phyloP scores from a whole-genome alignment of 2,113 vertebrate species.

The Eurystomus gularis region DNA sequence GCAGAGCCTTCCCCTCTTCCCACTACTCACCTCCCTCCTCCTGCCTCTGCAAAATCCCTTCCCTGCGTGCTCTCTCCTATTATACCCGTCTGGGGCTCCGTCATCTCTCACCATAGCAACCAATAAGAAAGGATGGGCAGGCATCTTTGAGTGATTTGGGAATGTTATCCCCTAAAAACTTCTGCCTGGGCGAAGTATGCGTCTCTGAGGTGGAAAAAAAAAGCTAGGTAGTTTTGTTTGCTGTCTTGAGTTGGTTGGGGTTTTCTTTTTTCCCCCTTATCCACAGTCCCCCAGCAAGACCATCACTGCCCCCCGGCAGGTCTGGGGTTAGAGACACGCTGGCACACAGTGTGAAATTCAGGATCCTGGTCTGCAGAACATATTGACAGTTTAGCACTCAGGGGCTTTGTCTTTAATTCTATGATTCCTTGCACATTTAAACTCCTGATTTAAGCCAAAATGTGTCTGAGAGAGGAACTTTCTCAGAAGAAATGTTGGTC shows the following conservation, averaged over 20 bases:
- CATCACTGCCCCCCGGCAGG: neutral
- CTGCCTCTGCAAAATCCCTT: slow-evolving; percentile 15
- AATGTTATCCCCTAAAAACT: slow-evolving; percentile 14
- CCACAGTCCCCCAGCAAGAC: neutral
- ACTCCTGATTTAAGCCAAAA: neutral
- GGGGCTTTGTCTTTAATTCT: neutral
- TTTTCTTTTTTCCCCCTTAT: neutral
- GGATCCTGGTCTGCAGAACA: neutral
- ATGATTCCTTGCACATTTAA: neutral
- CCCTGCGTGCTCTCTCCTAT: neutral
- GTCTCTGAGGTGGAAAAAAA: neutral
- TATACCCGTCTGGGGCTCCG: slow-evolving; percentile 34
- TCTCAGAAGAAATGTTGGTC: neutral
- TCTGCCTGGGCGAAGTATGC: neutral
- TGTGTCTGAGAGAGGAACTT: neutral
- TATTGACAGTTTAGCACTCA: neutral
- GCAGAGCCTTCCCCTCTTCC: neutral
- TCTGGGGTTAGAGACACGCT: neutral
- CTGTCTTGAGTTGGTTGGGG: neutral
- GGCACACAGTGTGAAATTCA: neutral
- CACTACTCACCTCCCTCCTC: neutral
- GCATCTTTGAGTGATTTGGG: neutral
- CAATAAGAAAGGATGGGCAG: slow-evolving; percentile 28
- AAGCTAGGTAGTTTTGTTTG: neutral
- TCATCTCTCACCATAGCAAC: slow-evolving; percentile 69